Conservation (phyloP, 2,797 vertebrate species). For the Lithobates pipiens region DNA sequence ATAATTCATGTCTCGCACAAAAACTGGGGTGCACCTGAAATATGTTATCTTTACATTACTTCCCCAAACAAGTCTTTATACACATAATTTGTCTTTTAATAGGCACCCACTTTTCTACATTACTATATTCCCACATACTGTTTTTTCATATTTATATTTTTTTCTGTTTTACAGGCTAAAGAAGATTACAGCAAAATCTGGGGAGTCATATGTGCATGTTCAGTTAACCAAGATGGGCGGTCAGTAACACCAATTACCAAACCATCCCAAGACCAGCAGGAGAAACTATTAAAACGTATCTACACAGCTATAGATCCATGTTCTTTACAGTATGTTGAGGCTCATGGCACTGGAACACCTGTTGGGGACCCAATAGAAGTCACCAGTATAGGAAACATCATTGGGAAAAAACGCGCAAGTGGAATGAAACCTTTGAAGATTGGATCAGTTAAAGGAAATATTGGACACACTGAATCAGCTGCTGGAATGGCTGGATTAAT, state of each 20-base stretch:
- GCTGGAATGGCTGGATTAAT: slow-evolving; percentile 87
- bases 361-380: slow-evolving; percentile 83
- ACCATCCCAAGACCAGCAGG: slow-evolving; percentile 84
- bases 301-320: slow-evolving; percentile 76
- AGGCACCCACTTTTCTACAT: neutral
- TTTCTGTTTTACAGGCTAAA: slow-evolving; percentile 74
- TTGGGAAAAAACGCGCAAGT: slow-evolving; percentile 76
- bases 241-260: slow-evolving; percentile 84
- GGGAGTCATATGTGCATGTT: slow-evolving; percentile 84
- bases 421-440: slow-evolving; percentile 72
- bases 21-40: too few species aligned
- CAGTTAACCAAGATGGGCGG: slow-evolving; percentile 85
- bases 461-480: slow-evolving; percentile 90
- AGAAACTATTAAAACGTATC: slow-evolving; percentile 80
- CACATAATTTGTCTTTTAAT: too few species aligned
- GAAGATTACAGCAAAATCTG: slow-evolving; percentile 84
- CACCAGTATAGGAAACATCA: slow-evolving; percentile 77
- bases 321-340: slow-evolving; percentile 85
- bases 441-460: slow-evolving; percentile 90
- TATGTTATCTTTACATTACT: too few species aligned
- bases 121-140: too few species aligned
- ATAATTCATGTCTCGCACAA: too few species aligned
- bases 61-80: too few species aligned
- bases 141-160: neutral
- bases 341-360: slow-evolving; percentile 87